Base-by-base conservation (phyloP, 1,140 invertebrate genomes). In the Lepidostoma basale region DNA sequence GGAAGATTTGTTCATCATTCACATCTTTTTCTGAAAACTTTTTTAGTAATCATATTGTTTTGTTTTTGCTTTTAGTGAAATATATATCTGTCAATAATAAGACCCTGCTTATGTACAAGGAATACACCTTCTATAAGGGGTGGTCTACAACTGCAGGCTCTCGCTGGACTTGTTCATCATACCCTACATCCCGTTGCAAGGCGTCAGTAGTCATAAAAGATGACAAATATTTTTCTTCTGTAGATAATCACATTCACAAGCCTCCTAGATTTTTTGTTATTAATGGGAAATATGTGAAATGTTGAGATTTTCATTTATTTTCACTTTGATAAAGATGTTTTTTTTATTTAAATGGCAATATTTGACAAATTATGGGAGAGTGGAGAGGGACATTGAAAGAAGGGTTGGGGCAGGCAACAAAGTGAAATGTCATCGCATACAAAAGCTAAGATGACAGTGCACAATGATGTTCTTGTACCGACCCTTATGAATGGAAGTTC, bases 61-160 rank as follows among this genome's bases (percentile, higher is more conserved):
- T n/a, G n/a, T n/a, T n/a, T n/a, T n/a, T n/a, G n/a, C 14, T 49
- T 22, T 1, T 23, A 49, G 45, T 23, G 6, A 49, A 49, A 12
- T 49, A 49, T n/a, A 49, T 49, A 23, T 12, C 18, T 23, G 23
- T 49, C 45, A 49, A 49, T n/a, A 49, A 49, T n/a, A 49, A n/a
- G 23, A 20, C 22, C 9, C 5, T 49, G 45, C 45, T 49, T 18
- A 49, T 49, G 45, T n/a, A 23, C 10, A 49, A 49, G 18, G 22
- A 23, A 1, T 49, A 22, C 20, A 49, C 45, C 2, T 49, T 49
- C 20, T 23, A 23, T 1, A 49, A 23, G 22, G 45, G 25, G 12
- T n/a, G n/a, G 45, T 12, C 23, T 18, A 49, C 23, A 23, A 23
- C 18, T 12, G 25, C 22, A 23, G 45, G 45, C 2, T 49, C n/a